A percentile compares a stretch with the other conserved stretches of the same genome.
Conservation (phyloP, 2,888 invertebrate species). For the Lottia scabra region DNA sequence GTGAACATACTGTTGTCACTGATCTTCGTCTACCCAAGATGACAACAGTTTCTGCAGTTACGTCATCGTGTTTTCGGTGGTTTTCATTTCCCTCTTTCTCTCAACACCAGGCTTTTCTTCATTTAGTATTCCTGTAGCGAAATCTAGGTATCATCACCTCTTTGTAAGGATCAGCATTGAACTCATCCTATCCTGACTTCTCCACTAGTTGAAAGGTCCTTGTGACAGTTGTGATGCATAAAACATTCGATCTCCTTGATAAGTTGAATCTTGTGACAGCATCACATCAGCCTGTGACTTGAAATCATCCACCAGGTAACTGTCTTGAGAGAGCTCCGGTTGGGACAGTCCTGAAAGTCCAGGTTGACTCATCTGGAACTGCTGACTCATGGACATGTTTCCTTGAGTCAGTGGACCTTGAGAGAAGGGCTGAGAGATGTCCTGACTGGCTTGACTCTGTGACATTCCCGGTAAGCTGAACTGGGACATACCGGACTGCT, state of each 20-base stretch:
- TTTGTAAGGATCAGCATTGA: too few relatives aligned
- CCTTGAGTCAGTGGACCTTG: constrained; percentile 69
- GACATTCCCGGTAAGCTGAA: constrained; percentile 47
- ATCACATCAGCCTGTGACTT: constrained; percentile 95
- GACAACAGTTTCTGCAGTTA: too few relatives aligned
- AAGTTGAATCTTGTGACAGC: constrained; percentile 91
- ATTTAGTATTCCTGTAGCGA: too few relatives aligned
- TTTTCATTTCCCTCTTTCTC: too few relatives aligned
- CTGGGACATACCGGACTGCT: constrained; percentile 42
- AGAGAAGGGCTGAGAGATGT: constrained; percentile 62
- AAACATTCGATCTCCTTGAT: constrained; percentile 76
- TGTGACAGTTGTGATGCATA: constrained; percentile 69
- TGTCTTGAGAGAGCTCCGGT: constrained; percentile 78
- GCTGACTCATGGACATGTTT: constrained; percentile 69
- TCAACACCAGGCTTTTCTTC: too few relatives aligned
- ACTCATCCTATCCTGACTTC: too few relatives aligned
- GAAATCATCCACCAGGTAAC: constrained; percentile 84
- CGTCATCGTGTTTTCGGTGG: too few relatives aligned
- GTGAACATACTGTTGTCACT: not conserved
- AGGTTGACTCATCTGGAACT: constrained; percentile 71
- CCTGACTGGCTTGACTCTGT: constrained; percentile 68
- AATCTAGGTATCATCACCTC: too few relatives aligned
- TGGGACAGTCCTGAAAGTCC: constrained; percentile 76
- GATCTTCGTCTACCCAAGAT: too few relatives aligned
- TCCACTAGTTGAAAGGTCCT: constrained; percentile 64